Conservation (phyloP, 2,797 vertebrate genomes). For the Crossoptilon crossoptilon region DNA sequence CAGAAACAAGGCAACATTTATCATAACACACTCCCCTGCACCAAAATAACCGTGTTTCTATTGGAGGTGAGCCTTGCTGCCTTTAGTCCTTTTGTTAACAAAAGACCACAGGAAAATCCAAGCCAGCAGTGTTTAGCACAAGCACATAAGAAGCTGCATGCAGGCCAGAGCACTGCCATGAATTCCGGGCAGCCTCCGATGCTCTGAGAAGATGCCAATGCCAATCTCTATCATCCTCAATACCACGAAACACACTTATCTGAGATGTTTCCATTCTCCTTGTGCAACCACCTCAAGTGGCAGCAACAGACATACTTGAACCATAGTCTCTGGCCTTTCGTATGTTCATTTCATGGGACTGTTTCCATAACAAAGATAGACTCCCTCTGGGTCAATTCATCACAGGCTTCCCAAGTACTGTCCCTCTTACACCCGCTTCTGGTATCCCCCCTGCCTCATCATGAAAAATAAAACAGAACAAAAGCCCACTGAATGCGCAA, state of each 20-base stretch:
- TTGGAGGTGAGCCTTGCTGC: not conserved
- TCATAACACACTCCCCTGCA: not conserved
- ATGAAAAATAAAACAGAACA: slow-evolving; percentile 20
- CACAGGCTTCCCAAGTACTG: not conserved
- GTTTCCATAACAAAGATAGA: slow-evolving; percentile 56
- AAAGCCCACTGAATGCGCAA: slow-evolving; percentile 29
- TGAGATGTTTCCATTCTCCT: slow-evolving; percentile 5
- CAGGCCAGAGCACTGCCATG: not conserved
- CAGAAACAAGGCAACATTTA: not conserved
- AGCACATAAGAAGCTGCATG: not conserved
- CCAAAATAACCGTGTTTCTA: not conserved
- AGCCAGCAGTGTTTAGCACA: not conserved
- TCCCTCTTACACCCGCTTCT: not conserved
- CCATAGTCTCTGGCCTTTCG: slow-evolving; percentile 21
- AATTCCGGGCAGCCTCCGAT: not conserved
- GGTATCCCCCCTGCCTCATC: slow-evolving; percentile 14
- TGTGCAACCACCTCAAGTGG: not conserved
- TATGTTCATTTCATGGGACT: not conserved
- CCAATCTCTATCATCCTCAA: not conserved
- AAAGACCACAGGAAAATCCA: not conserved
- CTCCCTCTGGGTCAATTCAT: slow-evolving; percentile 41
- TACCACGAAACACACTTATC: not conserved
- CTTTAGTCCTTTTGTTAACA: not conserved
- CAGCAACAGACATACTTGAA: not conserved
- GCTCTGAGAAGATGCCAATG: not conserved